phyloP scores from a whole-genome alignment of 2,888 invertebrate species.

The Hoplodrina ambigua region DNA sequence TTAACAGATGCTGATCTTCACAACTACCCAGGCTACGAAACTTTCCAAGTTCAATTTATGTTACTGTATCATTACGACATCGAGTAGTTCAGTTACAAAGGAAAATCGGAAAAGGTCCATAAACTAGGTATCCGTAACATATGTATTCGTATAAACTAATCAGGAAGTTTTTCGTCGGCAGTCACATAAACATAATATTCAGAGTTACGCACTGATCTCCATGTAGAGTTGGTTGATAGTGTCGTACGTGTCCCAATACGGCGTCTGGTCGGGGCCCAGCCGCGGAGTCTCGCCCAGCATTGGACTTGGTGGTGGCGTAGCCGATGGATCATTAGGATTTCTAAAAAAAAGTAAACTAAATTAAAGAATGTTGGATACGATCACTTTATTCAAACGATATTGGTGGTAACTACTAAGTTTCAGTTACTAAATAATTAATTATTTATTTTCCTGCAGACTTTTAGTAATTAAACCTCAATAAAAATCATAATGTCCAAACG shows the following conservation, averaged over 20 bases:
- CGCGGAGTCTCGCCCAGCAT: slow-evolving; percentile 82
- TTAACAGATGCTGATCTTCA: slow-evolving; percentile 50
- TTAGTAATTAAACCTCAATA: slow-evolving; percentile 41
- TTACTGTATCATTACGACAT: slow-evolving; percentile 40
- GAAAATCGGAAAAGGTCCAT: slow-evolving; percentile 34
- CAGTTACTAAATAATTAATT: slow-evolving; percentile 6
- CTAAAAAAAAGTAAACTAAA: slow-evolving; percentile 74
- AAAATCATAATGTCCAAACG: slow-evolving; percentile 45
- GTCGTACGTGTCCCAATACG: slow-evolving; percentile 97
- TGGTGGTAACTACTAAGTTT: background rate
- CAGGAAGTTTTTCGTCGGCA: slow-evolving; percentile 52
- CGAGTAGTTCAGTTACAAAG: slow-evolving; percentile 40
- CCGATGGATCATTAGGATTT: slow-evolving; percentile 92
- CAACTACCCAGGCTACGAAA: slow-evolving; percentile 44
- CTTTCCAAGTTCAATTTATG: slow-evolving; percentile 42
- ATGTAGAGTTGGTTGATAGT: slow-evolving; percentile 97
- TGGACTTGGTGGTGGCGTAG: slow-evolving; percentile 90
- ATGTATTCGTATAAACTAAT: slow-evolving; percentile 56
- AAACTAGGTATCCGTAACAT: slow-evolving; percentile 46
- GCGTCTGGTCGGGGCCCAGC: slow-evolving; percentile 89
- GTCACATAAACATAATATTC: slow-evolving; percentile 43
- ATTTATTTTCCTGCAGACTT: slow-evolving; percentile 24
- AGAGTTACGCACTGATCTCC: slow-evolving; percentile 92
- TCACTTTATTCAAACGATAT: background rate
- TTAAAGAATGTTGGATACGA: background rate